Base-by-base conservation (phyloP, 1,140 invertebrate species). In the Odontomachus brunneus region DNA sequence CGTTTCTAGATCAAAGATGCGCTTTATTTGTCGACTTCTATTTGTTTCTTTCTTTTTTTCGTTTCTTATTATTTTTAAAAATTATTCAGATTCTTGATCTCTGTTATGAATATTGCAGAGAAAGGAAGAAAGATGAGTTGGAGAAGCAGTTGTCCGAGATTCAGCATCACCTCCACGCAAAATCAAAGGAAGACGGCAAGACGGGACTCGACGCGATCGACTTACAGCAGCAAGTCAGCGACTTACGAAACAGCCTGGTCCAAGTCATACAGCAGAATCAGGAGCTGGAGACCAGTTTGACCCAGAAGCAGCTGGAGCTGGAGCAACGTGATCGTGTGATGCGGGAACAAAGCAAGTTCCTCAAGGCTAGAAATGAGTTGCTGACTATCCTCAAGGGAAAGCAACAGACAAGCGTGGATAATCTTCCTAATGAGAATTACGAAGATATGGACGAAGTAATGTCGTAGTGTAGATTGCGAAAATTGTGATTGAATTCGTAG, bases 321-420 rank as follows among this genome's bases (percentile, higher is more conserved):
- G 94, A 95, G 71, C 93, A 95, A 60, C 94, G 95, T 73, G 94
- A 95, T 73, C 93, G 94, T 49, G 92, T 94, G 51, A 92, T 95
- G 87, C 91, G 92, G 66, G 93, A 94, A 74, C 95, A 95, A 86
- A 93, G 92, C 91, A 94, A 94, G 85, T 91, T 94, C 67, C 92
- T 95, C 38, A 95, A 95, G 92, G 92, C 94, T 9, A 92, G 94
- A 11, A 94, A 95, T 55, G 95, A 95, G 17, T 7, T 89, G 19
- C 44, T 88, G n/a, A 53, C 48, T 0, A 29, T 86, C 53, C 88
- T 95, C 72, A 95, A 87, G n/a, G 71, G 74, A 22, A 85, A 78
- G 5, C n/a, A 57, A 3, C 73, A 84, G 1, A 51, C 74, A 17
- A 84, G 78, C 3, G 73, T 26, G 38, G 81, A 78, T 14, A 73